Percentiles rank a stretch among this genome's conserved stretches.
phyloP scores from a whole-genome alignment of 2,888 invertebrate species.

The Ptychoptera contaminata region DNA sequence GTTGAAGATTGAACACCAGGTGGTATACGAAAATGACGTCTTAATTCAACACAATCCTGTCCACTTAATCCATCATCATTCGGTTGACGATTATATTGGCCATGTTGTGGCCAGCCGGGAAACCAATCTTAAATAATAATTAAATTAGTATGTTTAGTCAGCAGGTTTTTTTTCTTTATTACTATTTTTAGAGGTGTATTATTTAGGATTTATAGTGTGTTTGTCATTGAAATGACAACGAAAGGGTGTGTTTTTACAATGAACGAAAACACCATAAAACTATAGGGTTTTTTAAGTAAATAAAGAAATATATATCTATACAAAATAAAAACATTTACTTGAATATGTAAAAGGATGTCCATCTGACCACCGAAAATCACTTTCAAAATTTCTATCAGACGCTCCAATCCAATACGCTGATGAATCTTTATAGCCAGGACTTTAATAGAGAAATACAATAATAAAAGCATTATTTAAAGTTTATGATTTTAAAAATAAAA shows the following conservation, averaged over 20 bases:
- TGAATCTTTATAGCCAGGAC: slow-evolving; percentile 50
- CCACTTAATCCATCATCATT: slow-evolving; percentile 69
- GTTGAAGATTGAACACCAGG: slow-evolving; percentile 23
- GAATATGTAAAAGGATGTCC: slow-evolving; percentile 56
- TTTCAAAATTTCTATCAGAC: slow-evolving; percentile 57
- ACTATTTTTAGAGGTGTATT: too few relatives aligned
- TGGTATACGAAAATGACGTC: slow-evolving; percentile 47
- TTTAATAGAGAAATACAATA: slow-evolving; percentile 24
- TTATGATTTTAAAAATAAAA: too few relatives aligned
- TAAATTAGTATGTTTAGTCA: not conserved
- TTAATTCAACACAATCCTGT: slow-evolving; percentile 67
- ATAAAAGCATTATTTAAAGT: too few relatives aligned
- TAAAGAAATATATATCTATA: not conserved
- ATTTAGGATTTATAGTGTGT: too few relatives aligned
- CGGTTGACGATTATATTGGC: slow-evolving; percentile 50
- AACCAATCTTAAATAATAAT: slow-evolving; percentile 53
- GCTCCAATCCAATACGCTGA: slow-evolving; percentile 72
- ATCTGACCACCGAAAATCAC: slow-evolving; percentile 67
- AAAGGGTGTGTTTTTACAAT: too few relatives aligned
- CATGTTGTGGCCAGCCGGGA: slow-evolving; percentile 58
- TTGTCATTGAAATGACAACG: too few relatives aligned
- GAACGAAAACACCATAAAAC: too few relatives aligned
- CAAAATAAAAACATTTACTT: slow-evolving; percentile 38
- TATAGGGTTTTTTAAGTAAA: not conserved
- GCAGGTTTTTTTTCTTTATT: too few relatives aligned